A percentile compares a stretch with the other conserved stretches of the same genome.
phyloP scores from a whole-genome alignment of 2,888 invertebrate genomes.

The Meteorus cinctellus region DNA sequence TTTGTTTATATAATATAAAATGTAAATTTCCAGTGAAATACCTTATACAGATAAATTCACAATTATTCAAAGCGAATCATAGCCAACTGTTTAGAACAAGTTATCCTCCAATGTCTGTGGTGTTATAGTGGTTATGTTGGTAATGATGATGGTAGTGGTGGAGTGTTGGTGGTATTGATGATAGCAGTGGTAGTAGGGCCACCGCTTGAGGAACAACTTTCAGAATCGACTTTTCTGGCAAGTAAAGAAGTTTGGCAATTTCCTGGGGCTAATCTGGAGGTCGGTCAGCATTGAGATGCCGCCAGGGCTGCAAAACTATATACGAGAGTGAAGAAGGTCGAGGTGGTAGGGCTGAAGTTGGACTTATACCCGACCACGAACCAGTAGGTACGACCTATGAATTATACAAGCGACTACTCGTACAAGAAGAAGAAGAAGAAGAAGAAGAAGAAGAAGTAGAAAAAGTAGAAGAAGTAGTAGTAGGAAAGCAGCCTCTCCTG shows the following conservation, averaged over 20 bases:
- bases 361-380: slow-evolving; percentile 62
- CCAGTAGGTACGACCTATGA: slow-evolving; percentile 67
- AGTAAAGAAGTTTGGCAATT: slow-evolving; percentile 73
- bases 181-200: slow-evolving; percentile 14
- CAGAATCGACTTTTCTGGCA: slow-evolving; percentile 68
- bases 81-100: background rate
- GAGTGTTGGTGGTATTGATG: background rate
- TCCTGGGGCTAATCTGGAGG: slow-evolving; percentile 72
- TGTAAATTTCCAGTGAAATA: background rate
- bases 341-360: slow-evolving; percentile 41
- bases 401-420: slow-evolving; percentile 69
- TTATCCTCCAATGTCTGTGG: background rate
- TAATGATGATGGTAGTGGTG: background rate
- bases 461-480: slow-evolving; percentile 5
- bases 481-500: slow-evolving; percentile 34
- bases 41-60: background rate
- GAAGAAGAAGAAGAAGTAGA: slow-evolving; percentile 40
- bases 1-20: too few relatives aligned
- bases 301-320: slow-evolving; percentile 59
- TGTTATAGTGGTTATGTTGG: background rate
- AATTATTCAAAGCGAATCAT: background rate
- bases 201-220: slow-evolving; percentile 69
- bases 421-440: slow-evolving; percentile 54
- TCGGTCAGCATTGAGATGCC: slow-evolving; percentile 73
- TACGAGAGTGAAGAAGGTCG: slow-evolving; percentile 42